Conservation (phyloP, 2,797 vertebrate genomes). For the Mastacembelus armatus region DNA sequence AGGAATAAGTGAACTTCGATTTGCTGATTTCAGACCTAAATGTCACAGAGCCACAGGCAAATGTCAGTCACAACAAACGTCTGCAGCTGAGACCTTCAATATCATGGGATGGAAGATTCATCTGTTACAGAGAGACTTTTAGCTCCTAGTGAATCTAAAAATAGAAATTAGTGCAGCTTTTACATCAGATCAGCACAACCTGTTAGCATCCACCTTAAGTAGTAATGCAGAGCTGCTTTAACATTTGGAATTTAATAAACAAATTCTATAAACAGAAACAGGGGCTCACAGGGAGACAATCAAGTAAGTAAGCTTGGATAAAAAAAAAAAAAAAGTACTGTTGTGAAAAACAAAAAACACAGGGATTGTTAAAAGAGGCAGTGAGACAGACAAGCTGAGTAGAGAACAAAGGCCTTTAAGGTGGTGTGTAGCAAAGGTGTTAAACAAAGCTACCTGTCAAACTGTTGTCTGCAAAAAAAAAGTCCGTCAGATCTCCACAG, state of each 20-base stretch:
- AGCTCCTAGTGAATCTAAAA: no score
- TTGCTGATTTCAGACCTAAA: conserved; percentile 8
- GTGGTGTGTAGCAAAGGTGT: conserved; percentile 43
- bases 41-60: conserved; percentile 39
- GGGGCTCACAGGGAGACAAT: background rate
- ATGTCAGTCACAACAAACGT: conserved; percentile 41
- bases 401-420: conserved; percentile 55
- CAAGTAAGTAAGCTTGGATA: conserved; percentile 7
- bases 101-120: no score
- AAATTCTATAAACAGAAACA: background rate
- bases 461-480: conserved; percentile 32
- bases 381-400: conserved; percentile 41
- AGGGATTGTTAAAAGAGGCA: conserved; percentile 30
- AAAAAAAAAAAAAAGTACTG: conserved; percentile 1
- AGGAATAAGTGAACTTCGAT: background rate
- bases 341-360: conserved; percentile 10
- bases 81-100: conserved; percentile 7
- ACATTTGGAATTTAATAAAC: conserved; percentile 5
- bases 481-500: conserved; percentile 44
- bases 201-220: background rate
- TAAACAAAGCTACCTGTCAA: conserved; percentile 69
- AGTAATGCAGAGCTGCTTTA: background rate
- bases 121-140: no score
- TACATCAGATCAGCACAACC: no score
- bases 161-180: background rate